A percentile compares a stretch with the other conserved stretches of the same genome.
Conservation (phyloP, 2,888 invertebrate species). For the Cyclophora punctaria region DNA sequence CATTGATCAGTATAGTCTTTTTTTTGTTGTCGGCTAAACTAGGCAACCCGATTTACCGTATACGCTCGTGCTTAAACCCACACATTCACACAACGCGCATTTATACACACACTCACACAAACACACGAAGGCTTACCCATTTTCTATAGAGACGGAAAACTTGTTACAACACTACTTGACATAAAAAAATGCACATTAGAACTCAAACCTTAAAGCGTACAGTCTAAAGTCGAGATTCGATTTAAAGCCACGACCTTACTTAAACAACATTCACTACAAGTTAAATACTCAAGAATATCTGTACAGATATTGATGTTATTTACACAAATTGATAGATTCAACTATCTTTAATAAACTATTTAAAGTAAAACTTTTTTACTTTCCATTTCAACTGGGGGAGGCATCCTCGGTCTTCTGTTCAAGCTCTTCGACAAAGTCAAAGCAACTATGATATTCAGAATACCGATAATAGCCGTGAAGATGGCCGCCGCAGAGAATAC, state of each 20-base stretch:
- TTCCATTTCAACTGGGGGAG: constrained; percentile 37
- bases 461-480: constrained; percentile 45
- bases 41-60: too few relatives aligned
- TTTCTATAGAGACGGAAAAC: constrained; percentile 20
- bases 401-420: constrained; percentile 25
- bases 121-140: constrained; percentile 8
- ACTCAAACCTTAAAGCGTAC: constrained; percentile 6
- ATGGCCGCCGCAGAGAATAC: constrained; percentile 43
- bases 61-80: too few relatives aligned
- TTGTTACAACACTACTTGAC: constrained; percentile 6
- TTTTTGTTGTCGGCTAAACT: too few relatives aligned
- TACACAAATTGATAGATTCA: not conserved
- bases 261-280: constrained; percentile 4
- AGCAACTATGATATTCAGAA: constrained; percentile 40
- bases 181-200: constrained; percentile 12
- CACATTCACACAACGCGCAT: not conserved
- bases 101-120: constrained; percentile 4
- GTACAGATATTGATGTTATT: not conserved
- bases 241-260: constrained; percentile 1
- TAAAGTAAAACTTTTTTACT: constrained; percentile 57
- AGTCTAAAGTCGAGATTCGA: constrained; percentile 15
- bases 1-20: too few relatives aligned
- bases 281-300: not conserved
- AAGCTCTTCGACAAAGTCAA: constrained; percentile 36
- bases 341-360: not conserved